phyloP scores from a whole-genome alignment of 2,797 vertebrate species.

The Phalanger gymnotis region DNA sequence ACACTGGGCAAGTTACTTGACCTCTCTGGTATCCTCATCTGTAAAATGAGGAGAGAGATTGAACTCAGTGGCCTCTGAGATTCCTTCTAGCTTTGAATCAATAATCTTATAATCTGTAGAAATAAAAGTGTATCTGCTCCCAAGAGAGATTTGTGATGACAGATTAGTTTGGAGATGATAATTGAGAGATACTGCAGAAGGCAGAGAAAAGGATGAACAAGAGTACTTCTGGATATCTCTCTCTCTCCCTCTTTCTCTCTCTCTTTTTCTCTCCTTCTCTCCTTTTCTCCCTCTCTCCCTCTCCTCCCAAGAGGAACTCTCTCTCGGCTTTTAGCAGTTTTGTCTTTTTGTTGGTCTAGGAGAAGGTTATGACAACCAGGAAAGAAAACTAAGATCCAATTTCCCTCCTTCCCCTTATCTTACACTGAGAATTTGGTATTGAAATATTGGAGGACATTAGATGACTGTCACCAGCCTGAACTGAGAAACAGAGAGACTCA shows the following conservation, averaged over 20 bases:
- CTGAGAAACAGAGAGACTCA: not conserved
- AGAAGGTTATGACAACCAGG: not conserved
- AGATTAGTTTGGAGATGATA: not conserved
- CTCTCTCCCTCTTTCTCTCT: not conserved
- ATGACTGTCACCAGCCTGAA: not conserved
- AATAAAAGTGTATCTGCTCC: not conserved
- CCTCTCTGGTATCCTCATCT: not conserved
- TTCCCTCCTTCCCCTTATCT: not conserved
- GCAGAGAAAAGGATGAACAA: not conserved
- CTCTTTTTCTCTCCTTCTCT: not conserved
- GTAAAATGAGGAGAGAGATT: not conserved
- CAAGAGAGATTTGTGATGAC: not conserved
- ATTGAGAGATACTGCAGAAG: not conserved
- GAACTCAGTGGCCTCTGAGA: not conserved
- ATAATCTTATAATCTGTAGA: not conserved
- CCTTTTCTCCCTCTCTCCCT: rapidly evolving
- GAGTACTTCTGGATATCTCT: not conserved
- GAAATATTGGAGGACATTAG: not conserved
- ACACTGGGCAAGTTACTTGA: not conserved
- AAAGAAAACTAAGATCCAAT: not conserved
- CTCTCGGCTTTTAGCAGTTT: not conserved
- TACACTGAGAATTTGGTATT: not conserved
- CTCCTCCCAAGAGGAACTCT: not conserved
- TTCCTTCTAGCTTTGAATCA: not conserved
- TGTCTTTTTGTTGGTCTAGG: not conserved